A percentile compares a stretch with the other conserved stretches of the same genome.
phyloP scores from a whole-genome alignment of 2,888 invertebrate genomes.

The Venusia cambrica region DNA sequence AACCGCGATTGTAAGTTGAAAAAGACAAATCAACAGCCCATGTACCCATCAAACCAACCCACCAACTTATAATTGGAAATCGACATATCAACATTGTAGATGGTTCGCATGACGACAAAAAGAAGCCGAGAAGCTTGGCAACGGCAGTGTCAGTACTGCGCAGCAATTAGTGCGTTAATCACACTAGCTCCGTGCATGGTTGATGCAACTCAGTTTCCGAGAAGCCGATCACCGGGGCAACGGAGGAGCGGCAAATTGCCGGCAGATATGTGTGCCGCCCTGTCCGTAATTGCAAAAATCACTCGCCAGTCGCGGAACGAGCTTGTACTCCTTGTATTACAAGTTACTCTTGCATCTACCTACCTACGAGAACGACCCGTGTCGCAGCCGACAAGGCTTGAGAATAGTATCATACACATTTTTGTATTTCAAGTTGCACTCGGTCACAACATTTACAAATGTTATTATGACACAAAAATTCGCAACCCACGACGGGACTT shows the following conservation, averaged over 20 bases:
- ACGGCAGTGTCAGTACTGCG: slow-evolving; percentile 19
- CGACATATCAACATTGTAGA: slow-evolving; percentile 7
- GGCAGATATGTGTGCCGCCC: slow-evolving; percentile 73
- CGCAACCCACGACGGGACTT: no score
- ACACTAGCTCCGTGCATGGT: slow-evolving; percentile 52
- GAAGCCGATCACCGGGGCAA: slow-evolving; percentile 69
- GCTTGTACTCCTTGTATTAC: slow-evolving; percentile 49
- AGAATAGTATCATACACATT: slow-evolving; percentile 25
- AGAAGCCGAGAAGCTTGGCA: slow-evolving; percentile 17
- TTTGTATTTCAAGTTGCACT: no score
- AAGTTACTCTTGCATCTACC: no score
- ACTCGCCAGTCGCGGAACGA: slow-evolving; percentile 47
- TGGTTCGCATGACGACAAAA: slow-evolving; percentile 18
- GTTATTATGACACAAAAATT: no score
- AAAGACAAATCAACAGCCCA: no score
- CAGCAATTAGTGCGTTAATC: slow-evolving; percentile 73
- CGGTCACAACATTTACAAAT: no score
- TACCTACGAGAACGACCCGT: no score
- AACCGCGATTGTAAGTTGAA: no score
- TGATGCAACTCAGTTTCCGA: slow-evolving; percentile 71
- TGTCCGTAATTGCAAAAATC: slow-evolving; percentile 77
- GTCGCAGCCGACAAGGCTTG: slow-evolving; percentile 30
- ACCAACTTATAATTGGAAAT: slow-evolving; percentile 6
- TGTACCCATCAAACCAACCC: no score
- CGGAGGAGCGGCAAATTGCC: slow-evolving; percentile 72